Evolutionary conservation across 2,113 vertebrate genomes (phyloP), one percentile per base, ranked within the genome.

Genomic region (Gobiocypris rarus): DNA sequence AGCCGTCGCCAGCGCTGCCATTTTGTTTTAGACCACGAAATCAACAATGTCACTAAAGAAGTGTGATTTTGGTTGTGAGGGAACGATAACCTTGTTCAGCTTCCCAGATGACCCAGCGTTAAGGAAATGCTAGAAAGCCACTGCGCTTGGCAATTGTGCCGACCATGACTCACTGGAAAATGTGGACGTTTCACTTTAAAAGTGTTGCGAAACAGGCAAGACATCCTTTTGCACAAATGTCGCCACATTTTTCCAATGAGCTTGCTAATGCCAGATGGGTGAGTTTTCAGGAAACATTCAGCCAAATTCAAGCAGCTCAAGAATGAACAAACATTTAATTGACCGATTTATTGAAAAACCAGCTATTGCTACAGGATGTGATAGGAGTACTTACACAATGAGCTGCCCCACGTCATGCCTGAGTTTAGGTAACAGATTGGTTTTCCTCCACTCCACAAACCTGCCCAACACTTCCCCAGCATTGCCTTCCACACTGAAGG

Each of bases 401-500:
- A 97, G 94, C 28, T 97, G 96, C 5, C 87, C 90, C 4, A 92
- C 85, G 0, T 97, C 96, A 81, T 95, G 92, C 70, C 87, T 93
- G 31, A 91, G 63, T 15, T 31, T 85, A 6, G 92, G 92, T 13
- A 91, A 0, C 50, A 95, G 89, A 0, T 10, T 3, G 0, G 22
- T 59, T 84, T 92, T 91, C 84, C 95, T 94, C 96, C 96, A 97
- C 1, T 84, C 70, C 17, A 95, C 94, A 48, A 97, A 97, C 1
- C 14, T 86, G 0, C 82, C 41, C 87, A 97, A 86, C 26, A 96
- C 96, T 0, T 94, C 38, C 26, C 94, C 93, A 17, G 96, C 91
- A 1, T 81, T 82, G 24, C 91, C 91, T 0, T 90, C 61, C 56
- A 96, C 94, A 24, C 45, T 0, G 28, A 97, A 95, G 4, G 90